A percentile compares a stretch with the other conserved stretches of the same genome.
Conservation (phyloP, 2,113 vertebrate species). For the Heptranchias perlo region DNA sequence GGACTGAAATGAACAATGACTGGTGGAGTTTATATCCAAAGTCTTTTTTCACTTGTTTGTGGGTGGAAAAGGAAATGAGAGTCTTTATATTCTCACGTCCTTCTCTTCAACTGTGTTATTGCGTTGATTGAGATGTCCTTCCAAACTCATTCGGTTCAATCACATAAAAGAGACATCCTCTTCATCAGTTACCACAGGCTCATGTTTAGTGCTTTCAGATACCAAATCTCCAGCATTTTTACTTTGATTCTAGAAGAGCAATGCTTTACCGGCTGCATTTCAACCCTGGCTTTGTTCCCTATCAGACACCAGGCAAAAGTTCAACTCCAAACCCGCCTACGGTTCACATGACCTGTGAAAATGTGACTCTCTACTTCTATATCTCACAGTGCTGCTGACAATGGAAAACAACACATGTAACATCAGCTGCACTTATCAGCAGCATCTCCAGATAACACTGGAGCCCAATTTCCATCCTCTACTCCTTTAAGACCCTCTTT, state of each 20-base stretch:
- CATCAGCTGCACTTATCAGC: background rate
- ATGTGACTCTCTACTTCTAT: background rate
- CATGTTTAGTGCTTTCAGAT: background rate
- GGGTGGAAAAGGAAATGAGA: slow-evolving; percentile 15
- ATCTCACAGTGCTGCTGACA: background rate
- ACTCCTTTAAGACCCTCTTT: too few species aligned
- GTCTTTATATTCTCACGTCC: background rate
- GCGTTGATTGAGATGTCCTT: slow-evolving; percentile 28
- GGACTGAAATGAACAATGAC: slow-evolving; percentile 32
- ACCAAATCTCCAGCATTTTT: background rate
- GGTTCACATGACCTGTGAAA: background rate
- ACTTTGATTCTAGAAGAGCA: background rate
- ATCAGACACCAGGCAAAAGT: background rate
- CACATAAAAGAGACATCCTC: background rate
- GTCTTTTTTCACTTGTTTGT: slow-evolving; percentile 15
- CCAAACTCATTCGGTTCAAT: background rate
- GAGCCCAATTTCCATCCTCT: background rate
- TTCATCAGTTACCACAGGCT: background rate
- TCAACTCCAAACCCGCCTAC: background rate
- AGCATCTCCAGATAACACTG: background rate
- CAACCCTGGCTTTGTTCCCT: background rate
- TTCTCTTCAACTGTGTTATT: slow-evolving; percentile 27
- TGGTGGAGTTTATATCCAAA: slow-evolving; percentile 16
- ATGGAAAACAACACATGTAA: background rate
- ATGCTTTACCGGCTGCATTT: background rate